Evolutionary conservation across 2,888 invertebrate species (phyloP).

Genomic region (Sceliomorpha sp.): DNA sequence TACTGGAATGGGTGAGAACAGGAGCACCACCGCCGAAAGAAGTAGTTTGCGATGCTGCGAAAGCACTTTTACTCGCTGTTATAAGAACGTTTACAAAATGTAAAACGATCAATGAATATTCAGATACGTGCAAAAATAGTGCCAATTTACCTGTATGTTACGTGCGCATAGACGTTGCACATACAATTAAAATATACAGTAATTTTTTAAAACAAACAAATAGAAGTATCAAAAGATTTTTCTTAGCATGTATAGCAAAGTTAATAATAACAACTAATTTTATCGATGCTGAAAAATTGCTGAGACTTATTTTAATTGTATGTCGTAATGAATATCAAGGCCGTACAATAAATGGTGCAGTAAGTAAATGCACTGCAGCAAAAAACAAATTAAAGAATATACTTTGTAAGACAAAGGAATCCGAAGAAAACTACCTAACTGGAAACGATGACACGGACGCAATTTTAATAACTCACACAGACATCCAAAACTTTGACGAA

Average conservation of each 20-base stretch:
- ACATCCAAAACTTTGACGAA: too few species aligned
- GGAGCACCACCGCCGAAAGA: conserved; percentile 35
- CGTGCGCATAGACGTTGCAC: conserved; percentile 7
- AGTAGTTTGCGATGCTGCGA: conserved; percentile 23
- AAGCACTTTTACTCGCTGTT: conserved; percentile 13
- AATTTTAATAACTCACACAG: too few species aligned
- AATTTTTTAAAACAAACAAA: not conserved
- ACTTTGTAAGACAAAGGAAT: too few species aligned
- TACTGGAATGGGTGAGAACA: conserved; percentile 22
- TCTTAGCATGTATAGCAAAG: conserved; percentile 4
- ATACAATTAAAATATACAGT: conserved; percentile 7
- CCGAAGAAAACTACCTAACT: too few species aligned
- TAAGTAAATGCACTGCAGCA: conserved; percentile 1
- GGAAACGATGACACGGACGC: too few species aligned
- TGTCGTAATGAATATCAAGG: conserved; percentile 5
- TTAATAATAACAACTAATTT: not conserved
- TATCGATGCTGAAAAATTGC: not conserved
- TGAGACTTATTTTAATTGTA: too few species aligned
- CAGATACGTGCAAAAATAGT: conserved; percentile 7
- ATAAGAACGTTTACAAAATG: conserved; percentile 15
- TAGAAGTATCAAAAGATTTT: conserved; percentile 2
- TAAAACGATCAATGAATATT: conserved; percentile 21
- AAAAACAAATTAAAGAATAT: conserved; percentile 1
- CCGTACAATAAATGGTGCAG: not conserved
- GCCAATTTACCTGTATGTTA: conserved; percentile 10